Conservation (phyloP, 2,113 vertebrate genomes). For the Fukomys damarensis region DNA sequence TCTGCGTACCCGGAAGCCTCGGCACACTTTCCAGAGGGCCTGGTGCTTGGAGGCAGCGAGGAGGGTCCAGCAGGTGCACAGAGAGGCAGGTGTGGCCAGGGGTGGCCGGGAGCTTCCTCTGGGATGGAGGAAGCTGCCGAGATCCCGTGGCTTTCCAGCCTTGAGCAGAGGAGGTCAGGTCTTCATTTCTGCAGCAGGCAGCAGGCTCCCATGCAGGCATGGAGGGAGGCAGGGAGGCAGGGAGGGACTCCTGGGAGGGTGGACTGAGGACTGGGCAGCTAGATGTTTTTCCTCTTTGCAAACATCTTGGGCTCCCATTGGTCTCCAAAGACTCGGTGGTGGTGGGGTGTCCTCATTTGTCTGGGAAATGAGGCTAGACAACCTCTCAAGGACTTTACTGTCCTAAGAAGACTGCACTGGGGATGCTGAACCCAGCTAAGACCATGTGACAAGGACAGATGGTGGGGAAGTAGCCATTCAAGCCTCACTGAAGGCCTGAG, state of each 20-base stretch:
- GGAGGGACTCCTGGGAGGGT: background rate
- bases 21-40: background rate
- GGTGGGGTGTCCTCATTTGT: background rate
- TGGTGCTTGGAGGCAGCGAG: background rate
- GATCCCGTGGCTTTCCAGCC: background rate
- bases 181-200: background rate
- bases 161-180: background rate
- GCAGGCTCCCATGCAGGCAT: background rate
- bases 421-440: background rate
- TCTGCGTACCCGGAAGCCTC: background rate
- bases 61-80: background rate
- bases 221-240: background rate
- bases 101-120: background rate
- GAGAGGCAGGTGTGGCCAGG: background rate
- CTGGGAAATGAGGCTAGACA: background rate
- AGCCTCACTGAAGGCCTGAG: background rate
- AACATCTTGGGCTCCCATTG: background rate
- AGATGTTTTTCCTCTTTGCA: background rate
- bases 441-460: background rate
- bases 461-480: background rate
- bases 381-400: slow-evolving; percentile 9
- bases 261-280: background rate
- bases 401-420: background rate
- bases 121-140: background rate
- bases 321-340: background rate